A percentile compares a stretch with the other conserved stretches of the same genome.
phyloP scores from a whole-genome alignment of 2,888 invertebrate species.

The Leucophora obtusa region DNA sequence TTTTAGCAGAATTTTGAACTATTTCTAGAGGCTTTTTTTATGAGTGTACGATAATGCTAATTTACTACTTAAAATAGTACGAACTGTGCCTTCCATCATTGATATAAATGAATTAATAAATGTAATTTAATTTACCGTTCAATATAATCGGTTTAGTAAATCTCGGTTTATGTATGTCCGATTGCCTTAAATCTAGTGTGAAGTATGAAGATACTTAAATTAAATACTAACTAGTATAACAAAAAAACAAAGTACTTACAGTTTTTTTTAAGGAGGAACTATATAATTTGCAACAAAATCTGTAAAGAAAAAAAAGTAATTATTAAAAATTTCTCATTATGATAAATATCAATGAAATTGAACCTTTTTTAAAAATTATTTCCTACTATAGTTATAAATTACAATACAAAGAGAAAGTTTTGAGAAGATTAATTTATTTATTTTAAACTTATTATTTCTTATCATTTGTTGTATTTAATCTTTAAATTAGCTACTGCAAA shows the following conservation, averaged over 20 bases:
- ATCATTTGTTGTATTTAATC: not conserved
- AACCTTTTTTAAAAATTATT: not conserved
- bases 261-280: slow-evolving; percentile 27
- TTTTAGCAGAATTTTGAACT: too few relatives aligned
- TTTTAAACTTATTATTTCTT: slow-evolving; percentile 7
- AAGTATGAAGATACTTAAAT: not conserved
- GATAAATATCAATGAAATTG: not conserved
- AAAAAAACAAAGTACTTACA: slow-evolving; percentile 17
- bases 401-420: not conserved
- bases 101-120: too few relatives aligned
- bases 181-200: too few relatives aligned
- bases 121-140: too few relatives aligned
- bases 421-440: slow-evolving; percentile 14
- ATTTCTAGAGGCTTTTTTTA: too few relatives aligned
- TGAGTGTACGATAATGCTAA: too few relatives aligned
- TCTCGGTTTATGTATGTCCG: too few relatives aligned
- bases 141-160: too few relatives aligned
- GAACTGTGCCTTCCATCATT: too few relatives aligned
- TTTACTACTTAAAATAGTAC: too few relatives aligned
- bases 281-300: not conserved
- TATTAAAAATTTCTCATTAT: not conserved
- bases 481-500: not conserved
- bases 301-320: slow-evolving; percentile 20
- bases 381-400: not conserved
- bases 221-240: not conserved